Evolutionary conservation across 2,888 invertebrate genomes (phyloP).

Genomic region (Andrena minutula): DNA sequence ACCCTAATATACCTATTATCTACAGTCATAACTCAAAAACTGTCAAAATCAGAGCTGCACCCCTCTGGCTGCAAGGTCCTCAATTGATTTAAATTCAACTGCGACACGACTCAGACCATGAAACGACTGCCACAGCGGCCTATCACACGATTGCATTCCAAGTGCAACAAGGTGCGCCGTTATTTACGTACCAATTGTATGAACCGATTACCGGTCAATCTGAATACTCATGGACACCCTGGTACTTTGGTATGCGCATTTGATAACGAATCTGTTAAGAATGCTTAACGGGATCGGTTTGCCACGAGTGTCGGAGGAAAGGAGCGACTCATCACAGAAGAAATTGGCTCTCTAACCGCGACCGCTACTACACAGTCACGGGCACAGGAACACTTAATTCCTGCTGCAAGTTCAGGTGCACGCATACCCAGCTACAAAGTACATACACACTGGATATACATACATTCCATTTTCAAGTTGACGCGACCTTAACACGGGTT

Average conservation of each 20-base stretch:
- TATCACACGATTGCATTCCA: slow-evolving; percentile 18
- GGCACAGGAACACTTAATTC: neutral
- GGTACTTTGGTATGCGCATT: slow-evolving; percentile 43
- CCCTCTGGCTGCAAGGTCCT: no score
- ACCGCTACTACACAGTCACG: slow-evolving; percentile 41
- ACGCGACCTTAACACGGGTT: slow-evolving; percentile 51
- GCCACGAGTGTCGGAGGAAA: slow-evolving; percentile 30
- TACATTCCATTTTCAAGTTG: slow-evolving; percentile 20
- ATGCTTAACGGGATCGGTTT: slow-evolving; percentile 65
- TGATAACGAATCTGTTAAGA: slow-evolving; percentile 66
- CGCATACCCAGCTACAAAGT: neutral
- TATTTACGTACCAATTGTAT: slow-evolving; percentile 33
- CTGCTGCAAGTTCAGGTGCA: neutral
- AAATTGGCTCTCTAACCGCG: slow-evolving; percentile 17
- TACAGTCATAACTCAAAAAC: no score
- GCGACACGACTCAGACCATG: neutral
- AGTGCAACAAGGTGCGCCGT: slow-evolving; percentile 32
- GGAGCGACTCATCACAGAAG: slow-evolving; percentile 45
- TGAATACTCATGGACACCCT: slow-evolving; percentile 54
- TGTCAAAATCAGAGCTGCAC: no score
- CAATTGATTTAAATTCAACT: neutral
- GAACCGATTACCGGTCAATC: neutral
- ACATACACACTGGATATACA: slow-evolving; percentile 7
- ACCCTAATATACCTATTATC: no score
- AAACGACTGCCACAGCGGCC: neutral